A percentile compares a stretch with the other conserved stretches of the same genome.
phyloP scores from a whole-genome alignment of 2,113 vertebrate genomes.

The Phylloscopus whistleri region DNA sequence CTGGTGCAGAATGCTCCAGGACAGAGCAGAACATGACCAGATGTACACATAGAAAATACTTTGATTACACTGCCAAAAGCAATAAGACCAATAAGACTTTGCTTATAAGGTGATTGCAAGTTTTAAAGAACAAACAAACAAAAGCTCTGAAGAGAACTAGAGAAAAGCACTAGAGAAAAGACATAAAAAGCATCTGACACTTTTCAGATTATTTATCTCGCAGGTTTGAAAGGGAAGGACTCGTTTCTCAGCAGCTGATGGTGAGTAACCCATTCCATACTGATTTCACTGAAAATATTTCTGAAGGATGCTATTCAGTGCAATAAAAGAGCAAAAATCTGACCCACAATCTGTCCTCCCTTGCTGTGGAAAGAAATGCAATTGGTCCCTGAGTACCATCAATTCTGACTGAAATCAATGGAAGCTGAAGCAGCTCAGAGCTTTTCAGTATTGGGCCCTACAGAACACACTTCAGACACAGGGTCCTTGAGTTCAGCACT shows the following conservation, averaged over 20 bases:
- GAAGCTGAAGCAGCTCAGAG: neutral
- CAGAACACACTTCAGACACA: conserved; percentile 19
- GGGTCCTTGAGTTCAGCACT: neutral
- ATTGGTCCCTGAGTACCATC: neutral
- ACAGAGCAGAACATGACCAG: neutral
- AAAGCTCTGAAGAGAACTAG: neutral
- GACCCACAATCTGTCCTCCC: neutral
- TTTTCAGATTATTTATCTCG: conserved; percentile 19
- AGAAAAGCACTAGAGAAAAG: conserved; percentile 26
- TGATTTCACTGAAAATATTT: conserved; percentile 24
- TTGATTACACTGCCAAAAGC: conserved; percentile 16
- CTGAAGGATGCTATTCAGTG: conserved; percentile 3
- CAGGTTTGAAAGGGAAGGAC: conserved; percentile 10
- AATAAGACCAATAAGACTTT: conserved; percentile 34
- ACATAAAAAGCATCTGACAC: neutral
- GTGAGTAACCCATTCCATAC: neutral
- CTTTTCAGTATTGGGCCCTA: neutral
- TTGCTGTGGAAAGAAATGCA: conserved; percentile 4
- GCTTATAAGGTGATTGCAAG: conserved; percentile 25
- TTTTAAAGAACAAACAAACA: conserved; percentile 17
- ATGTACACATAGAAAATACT: neutral
- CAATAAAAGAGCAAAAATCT: conserved; percentile 2
- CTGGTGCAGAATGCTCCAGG: neutral
- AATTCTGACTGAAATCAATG: conserved; percentile 3
- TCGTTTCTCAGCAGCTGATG: neutral